Conservation (phyloP, 2,113 vertebrate genomes). For the Pluvialis apricaria region DNA sequence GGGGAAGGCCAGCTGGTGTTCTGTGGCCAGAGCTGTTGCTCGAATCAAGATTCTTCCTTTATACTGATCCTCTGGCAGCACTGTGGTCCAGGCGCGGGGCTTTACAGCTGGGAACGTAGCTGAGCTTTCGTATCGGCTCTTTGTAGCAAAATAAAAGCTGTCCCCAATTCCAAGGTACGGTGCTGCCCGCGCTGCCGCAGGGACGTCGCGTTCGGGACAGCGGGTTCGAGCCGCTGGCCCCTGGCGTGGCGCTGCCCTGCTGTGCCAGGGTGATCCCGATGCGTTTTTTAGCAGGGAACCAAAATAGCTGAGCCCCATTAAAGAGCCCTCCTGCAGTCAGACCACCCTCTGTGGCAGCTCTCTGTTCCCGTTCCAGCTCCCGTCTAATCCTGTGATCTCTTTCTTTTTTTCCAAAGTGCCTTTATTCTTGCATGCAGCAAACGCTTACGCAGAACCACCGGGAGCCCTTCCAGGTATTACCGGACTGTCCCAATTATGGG, state of each 20-base stretch:
- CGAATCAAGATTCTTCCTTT: no score
- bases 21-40: background rate
- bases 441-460: background rate
- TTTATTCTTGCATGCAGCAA: background rate
- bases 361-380: background rate
- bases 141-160: background rate
- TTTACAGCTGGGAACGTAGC: background rate
- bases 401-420: background rate
- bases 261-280: background rate
- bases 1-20: background rate
- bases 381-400: background rate
- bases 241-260: background rate
- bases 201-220: background rate
- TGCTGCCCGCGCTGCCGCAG: background rate
- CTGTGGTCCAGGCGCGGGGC: background rate
- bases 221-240: background rate
- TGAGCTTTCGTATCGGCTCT: accelerated
- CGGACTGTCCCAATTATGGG: background rate
- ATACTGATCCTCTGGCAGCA: accelerated
- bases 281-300: background rate
- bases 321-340: background rate
- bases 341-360: background rate
- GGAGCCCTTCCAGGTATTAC: background rate
- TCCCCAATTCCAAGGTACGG: background rate
- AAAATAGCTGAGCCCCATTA: background rate